Percentiles rank a stretch among this genome's conserved stretches.
These are phyloP conservation scores for Bettongia penicillata DNA, from an alignment of 2,113 vertebrate genomes.

Conservation along the genomic window DNA sequence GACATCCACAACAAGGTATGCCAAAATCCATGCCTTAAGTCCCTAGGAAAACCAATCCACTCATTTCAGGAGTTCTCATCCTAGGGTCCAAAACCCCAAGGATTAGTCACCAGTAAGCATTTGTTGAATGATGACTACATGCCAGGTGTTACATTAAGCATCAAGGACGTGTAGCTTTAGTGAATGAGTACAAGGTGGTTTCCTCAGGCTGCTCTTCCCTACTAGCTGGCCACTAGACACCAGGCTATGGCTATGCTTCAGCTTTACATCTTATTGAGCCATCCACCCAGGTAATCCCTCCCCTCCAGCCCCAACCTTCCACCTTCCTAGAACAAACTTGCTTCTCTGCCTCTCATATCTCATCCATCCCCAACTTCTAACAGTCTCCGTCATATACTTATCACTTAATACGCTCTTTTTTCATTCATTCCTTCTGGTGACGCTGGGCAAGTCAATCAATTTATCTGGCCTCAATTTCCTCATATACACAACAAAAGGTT, in stretches of 20 bases:
- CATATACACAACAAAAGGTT: background rate
- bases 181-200: background rate
- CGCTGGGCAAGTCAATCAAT: background rate
- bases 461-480: background rate
- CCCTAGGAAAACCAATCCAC: background rate
- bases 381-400: background rate
- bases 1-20: background rate
- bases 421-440: background rate
- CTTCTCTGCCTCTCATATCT: accelerated
- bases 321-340: background rate
- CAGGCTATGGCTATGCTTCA: background rate
- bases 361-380: background rate
- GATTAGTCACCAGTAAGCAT: background rate
- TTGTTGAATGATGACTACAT: background rate
- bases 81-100: background rate
- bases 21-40: background rate
- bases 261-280: background rate
- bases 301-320: background rate
- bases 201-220: background rate
- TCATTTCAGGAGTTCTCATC: background rate
- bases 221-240: background rate
- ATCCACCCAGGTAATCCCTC: background rate
- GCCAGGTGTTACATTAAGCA: background rate
- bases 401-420: background rate
- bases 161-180: background rate